phyloP scores from a whole-genome alignment of 2,888 invertebrate genomes.

The Axea sp. region DNA sequence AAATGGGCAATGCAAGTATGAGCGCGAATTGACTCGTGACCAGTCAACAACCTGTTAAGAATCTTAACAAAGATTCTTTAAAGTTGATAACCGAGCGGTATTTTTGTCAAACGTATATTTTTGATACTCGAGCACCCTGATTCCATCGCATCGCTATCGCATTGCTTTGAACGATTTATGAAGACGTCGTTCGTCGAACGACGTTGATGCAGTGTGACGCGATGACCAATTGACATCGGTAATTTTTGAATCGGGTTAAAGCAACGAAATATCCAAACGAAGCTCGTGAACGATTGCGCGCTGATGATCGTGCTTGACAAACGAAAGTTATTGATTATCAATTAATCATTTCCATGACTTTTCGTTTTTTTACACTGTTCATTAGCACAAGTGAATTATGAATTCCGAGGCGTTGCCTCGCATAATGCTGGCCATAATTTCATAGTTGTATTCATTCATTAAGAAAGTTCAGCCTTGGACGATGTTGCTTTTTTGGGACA shows the following conservation, averaged over 20 bases:
- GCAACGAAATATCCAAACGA: not conserved
- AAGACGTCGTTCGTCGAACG: too few relatives aligned
- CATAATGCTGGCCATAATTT: slow-evolving; percentile 23
- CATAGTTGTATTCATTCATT: slow-evolving; percentile 31
- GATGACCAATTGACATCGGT: too few relatives aligned
- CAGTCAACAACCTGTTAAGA: too few relatives aligned
- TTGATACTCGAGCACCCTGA: too few relatives aligned
- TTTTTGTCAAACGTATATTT: slow-evolving; percentile 5
- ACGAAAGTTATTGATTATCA: slow-evolving; percentile 2
- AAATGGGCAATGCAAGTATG: too few relatives aligned
- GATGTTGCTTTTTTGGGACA: slow-evolving; percentile 13
- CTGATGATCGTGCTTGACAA: too few relatives aligned
- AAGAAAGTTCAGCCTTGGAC: slow-evolving; percentile 13
- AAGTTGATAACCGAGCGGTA: slow-evolving; percentile 33
- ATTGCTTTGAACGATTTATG: slow-evolving; percentile 22
- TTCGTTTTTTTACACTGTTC: slow-evolving; percentile 3
- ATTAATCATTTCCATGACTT: slow-evolving; percentile 13
- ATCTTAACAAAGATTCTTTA: slow-evolving; percentile 52
- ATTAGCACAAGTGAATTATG: slow-evolving; percentile 5
- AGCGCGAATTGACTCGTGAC: too few relatives aligned
- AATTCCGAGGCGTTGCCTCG: not conserved
- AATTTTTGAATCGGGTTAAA: too few relatives aligned
- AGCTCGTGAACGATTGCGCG: too few relatives aligned
- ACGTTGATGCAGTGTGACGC: too few relatives aligned
- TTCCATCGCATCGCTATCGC: not conserved